These are phyloP conservation scores for Pedetes capensis DNA, from an alignment of 2,113 vertebrate genomes.

Conservation along the genomic window DNA sequence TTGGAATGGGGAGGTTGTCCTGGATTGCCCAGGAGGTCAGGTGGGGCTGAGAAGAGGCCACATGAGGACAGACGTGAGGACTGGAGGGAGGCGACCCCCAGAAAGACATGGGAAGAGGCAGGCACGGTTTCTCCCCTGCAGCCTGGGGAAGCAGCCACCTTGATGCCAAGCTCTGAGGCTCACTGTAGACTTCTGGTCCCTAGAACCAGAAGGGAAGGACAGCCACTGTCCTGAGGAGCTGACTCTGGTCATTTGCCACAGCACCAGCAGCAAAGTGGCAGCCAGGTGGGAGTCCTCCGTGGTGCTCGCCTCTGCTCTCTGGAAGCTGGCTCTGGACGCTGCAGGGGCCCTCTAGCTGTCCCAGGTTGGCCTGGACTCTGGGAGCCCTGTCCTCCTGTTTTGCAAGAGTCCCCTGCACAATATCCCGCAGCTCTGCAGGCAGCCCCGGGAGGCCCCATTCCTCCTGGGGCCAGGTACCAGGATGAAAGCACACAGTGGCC, in stretches of 20 bases:
- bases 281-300: accelerated
- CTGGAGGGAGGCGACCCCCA: no score
- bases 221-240: accelerated
- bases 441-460: background rate
- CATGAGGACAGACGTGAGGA: no score
- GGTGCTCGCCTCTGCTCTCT: no score
- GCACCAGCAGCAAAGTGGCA: accelerated
- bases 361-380: no score
- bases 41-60: no score
- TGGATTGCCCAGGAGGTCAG: background rate
- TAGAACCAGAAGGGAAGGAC: accelerated
- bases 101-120: background rate
- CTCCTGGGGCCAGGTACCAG: accelerated
- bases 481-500: background rate
- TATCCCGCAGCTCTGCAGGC: background rate
- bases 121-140: accelerated
- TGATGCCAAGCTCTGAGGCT: no score
- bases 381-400: background rate
- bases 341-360: background rate
- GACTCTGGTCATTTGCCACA: background rate
- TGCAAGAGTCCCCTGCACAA: no score
- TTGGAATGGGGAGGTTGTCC: background rate
- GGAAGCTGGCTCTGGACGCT: background rate
- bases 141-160: background rate
- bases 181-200: background rate